Evolutionary conservation across 2,113 vertebrate genomes (phyloP).

Genomic region (Podarcis muralis): DNA sequence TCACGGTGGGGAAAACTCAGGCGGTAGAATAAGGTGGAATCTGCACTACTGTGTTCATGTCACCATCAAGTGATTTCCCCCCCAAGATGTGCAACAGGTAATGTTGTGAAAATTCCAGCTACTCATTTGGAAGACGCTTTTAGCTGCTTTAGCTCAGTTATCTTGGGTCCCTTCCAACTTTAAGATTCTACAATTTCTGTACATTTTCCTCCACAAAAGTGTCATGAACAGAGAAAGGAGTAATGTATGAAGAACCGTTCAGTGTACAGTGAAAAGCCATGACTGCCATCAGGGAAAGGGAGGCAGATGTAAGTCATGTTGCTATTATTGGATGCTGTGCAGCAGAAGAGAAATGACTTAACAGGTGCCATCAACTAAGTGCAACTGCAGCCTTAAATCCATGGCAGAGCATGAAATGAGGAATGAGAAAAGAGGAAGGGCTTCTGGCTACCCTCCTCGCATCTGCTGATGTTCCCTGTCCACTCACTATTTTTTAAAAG

Average conservation of each 20-base stretch:
- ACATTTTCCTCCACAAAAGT: too few relatives aligned
- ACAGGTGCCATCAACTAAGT: conserved; percentile 13
- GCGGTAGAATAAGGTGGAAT: not conserved
- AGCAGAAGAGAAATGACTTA: conserved; percentile 19
- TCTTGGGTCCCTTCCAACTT: too few relatives aligned
- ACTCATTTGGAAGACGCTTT: too few relatives aligned
- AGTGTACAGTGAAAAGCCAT: too few relatives aligned
- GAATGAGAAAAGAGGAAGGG: not conserved
- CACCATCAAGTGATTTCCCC: not conserved
- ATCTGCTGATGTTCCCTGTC: too few relatives aligned
- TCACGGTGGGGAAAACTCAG: not conserved
- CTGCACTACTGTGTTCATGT: not conserved
- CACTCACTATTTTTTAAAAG: too few relatives aligned
- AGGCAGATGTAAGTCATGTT: not conserved
- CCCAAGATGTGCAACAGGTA: too few relatives aligned
- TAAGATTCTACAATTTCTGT: too few relatives aligned
- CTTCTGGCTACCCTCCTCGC: not conserved
- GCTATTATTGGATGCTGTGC: not conserved
- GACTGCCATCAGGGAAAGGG: not conserved
- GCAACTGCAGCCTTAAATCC: not conserved
- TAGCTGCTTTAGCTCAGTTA: too few relatives aligned
- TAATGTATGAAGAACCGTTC: too few relatives aligned
- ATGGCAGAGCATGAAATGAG: conserved; percentile 26
- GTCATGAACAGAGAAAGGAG: too few relatives aligned
- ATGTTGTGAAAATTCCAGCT: too few relatives aligned